A percentile compares a stretch with the other conserved stretches of the same genome.
These are phyloP conservation scores for Aricia agestis DNA, from an alignment of 1,140 invertebrate genomes.

Conservation along the genomic window DNA sequence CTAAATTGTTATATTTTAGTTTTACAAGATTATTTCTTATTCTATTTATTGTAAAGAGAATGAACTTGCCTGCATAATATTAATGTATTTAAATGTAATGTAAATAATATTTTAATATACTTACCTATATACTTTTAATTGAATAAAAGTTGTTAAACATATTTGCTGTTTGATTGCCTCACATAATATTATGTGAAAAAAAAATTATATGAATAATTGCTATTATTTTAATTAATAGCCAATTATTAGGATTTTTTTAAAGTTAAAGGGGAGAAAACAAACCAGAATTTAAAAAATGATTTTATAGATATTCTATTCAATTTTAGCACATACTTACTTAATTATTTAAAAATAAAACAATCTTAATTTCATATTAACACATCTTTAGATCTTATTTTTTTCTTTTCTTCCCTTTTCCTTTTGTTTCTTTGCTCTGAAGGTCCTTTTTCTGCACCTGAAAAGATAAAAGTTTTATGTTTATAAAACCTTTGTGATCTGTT, in stretches of 20 bases:
- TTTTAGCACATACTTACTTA: no score
- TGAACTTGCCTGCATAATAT: slow-evolving; percentile 73
- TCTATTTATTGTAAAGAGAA: slow-evolving; percentile 71
- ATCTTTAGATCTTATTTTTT: slow-evolving; percentile 35
- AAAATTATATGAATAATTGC: no score
- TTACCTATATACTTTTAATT: slow-evolving; percentile 23
- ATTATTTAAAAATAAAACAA: neutral
- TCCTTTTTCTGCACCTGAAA: slow-evolving; percentile 66
- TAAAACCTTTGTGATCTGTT: neutral
- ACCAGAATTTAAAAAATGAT: no score
- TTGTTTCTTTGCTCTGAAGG: slow-evolving; percentile 49
- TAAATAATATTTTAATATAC: slow-evolving; percentile 55
- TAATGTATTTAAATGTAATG: slow-evolving; percentile 61
- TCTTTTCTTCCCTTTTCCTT: slow-evolving; percentile 46
- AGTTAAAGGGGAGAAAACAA: no score
- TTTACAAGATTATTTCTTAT: slow-evolving; percentile 33
- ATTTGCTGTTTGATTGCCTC: neutral
- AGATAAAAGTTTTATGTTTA: slow-evolving; percentile 15
- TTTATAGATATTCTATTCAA: no score
- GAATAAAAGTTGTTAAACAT: slow-evolving; percentile 19
- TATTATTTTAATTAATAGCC: no score
- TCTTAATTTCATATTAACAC: neutral
- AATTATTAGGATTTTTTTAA: no score
- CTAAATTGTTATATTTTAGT: slow-evolving; percentile 35
- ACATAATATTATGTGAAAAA: neutral